phyloP scores from a whole-genome alignment of 2,888 invertebrate species.

The Diloba caeruleocephala region DNA sequence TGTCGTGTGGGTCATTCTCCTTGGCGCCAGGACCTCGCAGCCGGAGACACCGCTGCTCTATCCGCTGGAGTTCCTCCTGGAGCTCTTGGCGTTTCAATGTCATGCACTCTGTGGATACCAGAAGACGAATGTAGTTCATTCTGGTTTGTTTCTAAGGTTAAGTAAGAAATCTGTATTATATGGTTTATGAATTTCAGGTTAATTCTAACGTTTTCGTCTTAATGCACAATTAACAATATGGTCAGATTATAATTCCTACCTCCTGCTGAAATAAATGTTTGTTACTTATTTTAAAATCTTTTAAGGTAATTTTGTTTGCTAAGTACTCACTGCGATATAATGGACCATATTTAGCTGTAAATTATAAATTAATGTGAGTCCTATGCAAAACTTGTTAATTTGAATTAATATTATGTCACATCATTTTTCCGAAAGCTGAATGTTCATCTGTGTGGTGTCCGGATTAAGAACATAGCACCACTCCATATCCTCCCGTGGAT shows the following conservation, averaged over 20 bases:
- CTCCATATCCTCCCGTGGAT: no score
- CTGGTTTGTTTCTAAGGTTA: no score
- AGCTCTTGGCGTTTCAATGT: conserved; percentile 90
- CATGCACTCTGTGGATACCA: conserved; percentile 89
- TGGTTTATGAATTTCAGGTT: no score
- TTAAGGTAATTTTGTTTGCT: not conserved
- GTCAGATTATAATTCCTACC: no score
- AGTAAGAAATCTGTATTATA: no score
- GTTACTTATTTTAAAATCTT: conserved; percentile 1
- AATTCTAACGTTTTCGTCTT: no score
- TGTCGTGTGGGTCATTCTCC: conserved; percentile 73
- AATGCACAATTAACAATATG: no score
- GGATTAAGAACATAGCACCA: no score
- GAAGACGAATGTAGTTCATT: not conserved
- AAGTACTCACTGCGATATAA: conserved; percentile 78
- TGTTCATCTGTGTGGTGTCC: no score
- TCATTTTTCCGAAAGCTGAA: no score
- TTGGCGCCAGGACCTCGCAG: conserved; percentile 69
- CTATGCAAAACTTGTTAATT: not conserved
- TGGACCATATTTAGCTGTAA: conserved; percentile 76
- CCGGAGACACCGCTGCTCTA: conserved; percentile 88
- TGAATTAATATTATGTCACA: no score
- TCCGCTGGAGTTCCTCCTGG: conserved; percentile 90
- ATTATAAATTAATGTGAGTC: conserved; percentile 44
- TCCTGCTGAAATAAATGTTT: conserved; percentile 16